Evolutionary conservation across 1,140 invertebrate species (phyloP), one percentile per base, ranked within the genome.

Genomic region (Apis mellifera): DNA sequence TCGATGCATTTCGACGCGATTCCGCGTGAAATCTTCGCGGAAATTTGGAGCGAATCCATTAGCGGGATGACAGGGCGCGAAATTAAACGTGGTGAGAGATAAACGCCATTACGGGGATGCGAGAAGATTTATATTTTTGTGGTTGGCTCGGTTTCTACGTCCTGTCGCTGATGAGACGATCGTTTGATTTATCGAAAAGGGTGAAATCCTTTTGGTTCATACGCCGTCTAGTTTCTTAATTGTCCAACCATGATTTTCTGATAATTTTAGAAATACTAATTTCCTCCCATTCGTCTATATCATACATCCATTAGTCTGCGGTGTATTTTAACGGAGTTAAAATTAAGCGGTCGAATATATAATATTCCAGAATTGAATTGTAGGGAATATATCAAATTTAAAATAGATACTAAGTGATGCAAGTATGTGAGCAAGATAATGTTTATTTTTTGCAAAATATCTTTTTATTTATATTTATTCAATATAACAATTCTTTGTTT

Each of bases 41-140:
- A 57, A 84, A 52, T 75, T 60, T 74, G n/a, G n/a, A 57, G 64
- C 23, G 75, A 64, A 64, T 78, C 81, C 78, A 80, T 80, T 80
- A 84, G 77, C 32, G 23, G 52, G 23, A 42, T 62, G 81, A 78
- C 74, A 77, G 60, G 12, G 42, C 9, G 66, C 71, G 70, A 76
- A 80, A 71, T 79, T 65, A 71, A 78, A 23, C 80, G 80, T 64
- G 59, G 21, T 66, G 71, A 50, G 54, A 57, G 64, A 23, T 59
- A 23, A 42, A 59, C 64, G 42, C 55, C 76, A 76, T 82, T 82
- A 82, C 32, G 55, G 26, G 23, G 42, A 5, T 64, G n/a, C 23
- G 12, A 17, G n/a, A 59, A 76, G 79, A 82, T 82, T 76, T 82
- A 82, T 82, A 68, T 66, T 74, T 71, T 60, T n/a, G 17, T 48